Evolutionary conservation across 2,113 vertebrate genomes (phyloP), one percentile per base, ranked within the genome.

Genomic region (Rhombomys opimus): DNA sequence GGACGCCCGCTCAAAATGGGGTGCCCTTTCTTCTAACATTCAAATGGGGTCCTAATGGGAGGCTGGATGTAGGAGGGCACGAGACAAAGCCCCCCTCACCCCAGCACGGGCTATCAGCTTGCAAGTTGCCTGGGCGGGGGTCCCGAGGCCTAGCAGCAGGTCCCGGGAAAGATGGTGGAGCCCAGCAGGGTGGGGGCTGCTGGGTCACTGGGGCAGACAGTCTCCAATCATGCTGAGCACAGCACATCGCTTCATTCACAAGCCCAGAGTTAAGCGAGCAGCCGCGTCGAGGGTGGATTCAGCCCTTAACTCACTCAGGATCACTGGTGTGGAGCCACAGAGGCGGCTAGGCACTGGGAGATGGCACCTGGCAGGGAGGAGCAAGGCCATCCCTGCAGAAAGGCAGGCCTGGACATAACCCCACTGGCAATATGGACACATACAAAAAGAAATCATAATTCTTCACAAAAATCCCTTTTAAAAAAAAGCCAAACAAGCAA

Each of bases 241-340:
- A 98, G 98, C 98, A 97, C 96, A 98, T 95, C 90, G 89, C 94
- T 98, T 92, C 97, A 96, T 98, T 98, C 98, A 98, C 98, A 98
- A 98, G 23, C 95, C 76, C 4, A 59, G 98, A 97, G 98, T 93
- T 93, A 98, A 93, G 96, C 80, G 97, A 96, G 97, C 98, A 97
- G 98, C 98, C 97, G 97, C 98, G 97, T 95, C 97, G 96, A 89
- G 94, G 94, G 97, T 98, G 97, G 97, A 98, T 98, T 98, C 98
- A 98, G 97, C 98, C 97, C 96, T 92, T 98, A 98, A 98, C 98
- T 98, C 97, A 22, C 98, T 98, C 96, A 78, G 96, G 98, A 98
- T 98, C 98, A 70, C 97, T 97, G 98, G 97, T 30, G 97, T 30
- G 87, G 98, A 98, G 98, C 96, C 97, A 96, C 75, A 20, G 68